phyloP scores from a whole-genome alignment of 1,140 invertebrate species.

The Reticulitermes speratus region DNA sequence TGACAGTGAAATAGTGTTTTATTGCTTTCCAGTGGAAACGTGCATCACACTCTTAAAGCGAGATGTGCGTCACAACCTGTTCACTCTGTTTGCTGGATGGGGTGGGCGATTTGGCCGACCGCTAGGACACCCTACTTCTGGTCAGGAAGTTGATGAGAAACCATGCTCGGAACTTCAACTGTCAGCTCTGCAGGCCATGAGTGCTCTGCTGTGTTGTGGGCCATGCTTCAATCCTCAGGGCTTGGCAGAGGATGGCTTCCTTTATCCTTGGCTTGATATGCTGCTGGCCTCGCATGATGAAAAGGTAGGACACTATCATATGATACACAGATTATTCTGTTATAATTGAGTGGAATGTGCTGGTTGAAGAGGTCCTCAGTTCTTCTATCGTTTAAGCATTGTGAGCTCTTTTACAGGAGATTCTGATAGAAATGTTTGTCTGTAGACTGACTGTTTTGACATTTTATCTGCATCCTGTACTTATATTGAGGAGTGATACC shows the following conservation, averaged over 20 bases:
- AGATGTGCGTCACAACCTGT: slow-evolving; percentile 83
- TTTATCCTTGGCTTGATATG: slow-evolving; percentile 92
- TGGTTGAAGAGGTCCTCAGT: too few relatives aligned
- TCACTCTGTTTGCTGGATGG: slow-evolving; percentile 92
- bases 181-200: slow-evolving; percentile 83
- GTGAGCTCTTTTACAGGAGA: not conserved
- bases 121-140: slow-evolving; percentile 42
- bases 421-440: not conserved
- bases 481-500: too few relatives aligned
- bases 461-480: too few relatives aligned
- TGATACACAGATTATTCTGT: not conserved
- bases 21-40: slow-evolving; percentile 71
- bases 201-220: slow-evolving; percentile 90
- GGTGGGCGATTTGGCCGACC: slow-evolving; percentile 77
- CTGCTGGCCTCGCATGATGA: slow-evolving; percentile 85
- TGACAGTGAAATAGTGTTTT: not conserved
- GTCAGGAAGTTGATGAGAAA: slow-evolving; percentile 43
- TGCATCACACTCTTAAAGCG: slow-evolving; percentile 81
- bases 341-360: not conserved
- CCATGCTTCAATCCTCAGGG: slow-evolving; percentile 85
- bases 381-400: not conserved
- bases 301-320: slow-evolving; percentile 60
- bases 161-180: slow-evolving; percentile 61
- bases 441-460: too few relatives aligned
- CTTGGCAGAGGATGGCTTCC: slow-evolving; percentile 81